Evolutionary conservation across 2,113 vertebrate genomes (phyloP).

Genomic region (Notarius lentiginosus): DNA sequence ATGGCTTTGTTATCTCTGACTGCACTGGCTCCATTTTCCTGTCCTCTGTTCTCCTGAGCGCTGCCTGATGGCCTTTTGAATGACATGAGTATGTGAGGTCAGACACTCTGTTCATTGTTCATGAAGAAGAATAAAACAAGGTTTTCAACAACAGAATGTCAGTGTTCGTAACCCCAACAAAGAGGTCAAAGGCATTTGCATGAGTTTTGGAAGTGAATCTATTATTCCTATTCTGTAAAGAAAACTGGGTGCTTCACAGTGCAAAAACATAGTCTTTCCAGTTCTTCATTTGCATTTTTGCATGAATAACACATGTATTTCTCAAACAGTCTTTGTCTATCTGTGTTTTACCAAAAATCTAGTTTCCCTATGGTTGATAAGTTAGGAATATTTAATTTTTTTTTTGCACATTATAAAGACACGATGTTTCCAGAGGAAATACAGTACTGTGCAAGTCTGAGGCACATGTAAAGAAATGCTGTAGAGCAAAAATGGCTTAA

Average conservation of each 20-base stretch:
- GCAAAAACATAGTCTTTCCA: background rate
- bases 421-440: too few relatives aligned
- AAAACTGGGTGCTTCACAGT: background rate
- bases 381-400: background rate
- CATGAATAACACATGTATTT: background rate
- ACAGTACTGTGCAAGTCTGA: too few relatives aligned
- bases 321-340: background rate
- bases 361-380: background rate
- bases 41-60: slow-evolving; percentile 23
- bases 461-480: too few relatives aligned
- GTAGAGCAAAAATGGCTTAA: too few relatives aligned
- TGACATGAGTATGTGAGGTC: slow-evolving; percentile 34
- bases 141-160: background rate
- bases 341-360: background rate
- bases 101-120: slow-evolving; percentile 33
- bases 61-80: slow-evolving; percentile 30
- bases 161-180: slow-evolving; percentile 6
- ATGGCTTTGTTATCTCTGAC: slow-evolving; percentile 31
- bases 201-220: slow-evolving; percentile 15
- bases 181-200: slow-evolving; percentile 25
- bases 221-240: slow-evolving; percentile 13
- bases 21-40: background rate
- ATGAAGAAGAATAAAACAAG: slow-evolving; percentile 20
- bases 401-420: background rate
- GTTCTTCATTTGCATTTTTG: background rate